Base-by-base conservation (phyloP, 2,113 vertebrate species). In the Gallinago undulata region DNA sequence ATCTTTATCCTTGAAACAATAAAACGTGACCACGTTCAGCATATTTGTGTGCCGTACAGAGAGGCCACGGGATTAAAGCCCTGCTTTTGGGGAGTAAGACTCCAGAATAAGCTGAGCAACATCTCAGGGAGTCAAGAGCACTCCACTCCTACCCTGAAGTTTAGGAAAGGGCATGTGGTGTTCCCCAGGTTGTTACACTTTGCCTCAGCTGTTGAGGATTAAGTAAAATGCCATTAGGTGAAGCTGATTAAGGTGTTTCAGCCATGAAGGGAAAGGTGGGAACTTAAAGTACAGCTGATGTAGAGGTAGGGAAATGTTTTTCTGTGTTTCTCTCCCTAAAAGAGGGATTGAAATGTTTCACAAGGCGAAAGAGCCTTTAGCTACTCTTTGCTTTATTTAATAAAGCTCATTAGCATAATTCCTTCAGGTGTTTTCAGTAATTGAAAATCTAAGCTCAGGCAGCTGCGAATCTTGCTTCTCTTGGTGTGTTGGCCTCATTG, bases 1-100 rank as follows among this genome's bases (percentile, higher is more conserved):
- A 95, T 97, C 96, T 97, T 96, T 96, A 95, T 96, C 93, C 93
- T 88, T 80, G 96, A 75, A 97, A 97, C 90, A 98, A 97, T 96
- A 93, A 96, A 96, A 96, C 69, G 66, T 95, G 92, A 69, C 90
- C 90, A 47, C 0, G 2, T 77, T 62, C 72, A 45, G 37, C 19
- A 13, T 13, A 39, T 30, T 13, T 27, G 67, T 79, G 92, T 92
- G 74, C 78, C 55, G 51, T 43, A 6, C 43, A 87, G 51, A 35
- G 72, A 63, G 24, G 90, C 82, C 64, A 24, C 8, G 48, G 75
- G 53, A 82, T 92, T 95, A 85, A 94, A 91, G 76, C 45, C 87
- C 78, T 53, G 28, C 57, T 41, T 78, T 33, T 75, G 50, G 60
- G 59, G 68, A 92, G 28, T 28, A 8, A 45, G 77, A 37, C 63